These are phyloP conservation scores for Sphaerophoria rueppellii DNA, from an alignment of 2,888 invertebrate genomes.

Conservation along the genomic window DNA sequence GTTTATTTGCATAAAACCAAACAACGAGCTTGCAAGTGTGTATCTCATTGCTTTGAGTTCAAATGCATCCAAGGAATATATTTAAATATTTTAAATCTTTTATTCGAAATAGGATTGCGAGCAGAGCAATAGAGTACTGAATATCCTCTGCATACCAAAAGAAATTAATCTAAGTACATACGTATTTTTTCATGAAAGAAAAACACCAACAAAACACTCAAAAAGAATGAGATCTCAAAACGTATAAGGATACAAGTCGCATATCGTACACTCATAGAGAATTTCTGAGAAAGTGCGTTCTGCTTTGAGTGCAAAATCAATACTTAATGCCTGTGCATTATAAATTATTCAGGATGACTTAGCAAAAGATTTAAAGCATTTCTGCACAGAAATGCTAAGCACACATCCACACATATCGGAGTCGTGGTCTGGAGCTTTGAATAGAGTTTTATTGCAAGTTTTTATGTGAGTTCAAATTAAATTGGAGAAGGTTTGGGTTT, in stretches of 20 bases:
- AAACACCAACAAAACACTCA: constrained; percentile 1
- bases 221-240: not conserved
- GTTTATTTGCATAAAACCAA: constrained; percentile 47
- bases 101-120: not conserved
- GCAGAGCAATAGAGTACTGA: constrained; percentile 3
- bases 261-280: not conserved
- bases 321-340: constrained; percentile 35
- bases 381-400: not conserved
- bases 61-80: constrained; percentile 28
- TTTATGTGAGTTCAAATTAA: constrained; percentile 3
- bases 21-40: constrained; percentile 14
- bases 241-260: not conserved
- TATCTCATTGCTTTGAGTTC: constrained; percentile 4
- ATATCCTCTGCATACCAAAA: constrained; percentile 16
- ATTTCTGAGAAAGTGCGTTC: constrained; percentile 30
- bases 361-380: not conserved
- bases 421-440: not conserved
- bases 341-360: constrained; percentile 45
- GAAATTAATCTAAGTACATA: not conserved
- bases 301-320: constrained; percentile 53
- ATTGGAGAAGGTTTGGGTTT: not conserved
- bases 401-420: too few relatives aligned
- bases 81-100: constrained; percentile 37
- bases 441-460: constrained; percentile 15
- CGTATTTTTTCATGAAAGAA: not conserved